Evolutionary conservation across 2,888 invertebrate genomes (phyloP).

Genomic region (Callyntrura guangdongensis): DNA sequence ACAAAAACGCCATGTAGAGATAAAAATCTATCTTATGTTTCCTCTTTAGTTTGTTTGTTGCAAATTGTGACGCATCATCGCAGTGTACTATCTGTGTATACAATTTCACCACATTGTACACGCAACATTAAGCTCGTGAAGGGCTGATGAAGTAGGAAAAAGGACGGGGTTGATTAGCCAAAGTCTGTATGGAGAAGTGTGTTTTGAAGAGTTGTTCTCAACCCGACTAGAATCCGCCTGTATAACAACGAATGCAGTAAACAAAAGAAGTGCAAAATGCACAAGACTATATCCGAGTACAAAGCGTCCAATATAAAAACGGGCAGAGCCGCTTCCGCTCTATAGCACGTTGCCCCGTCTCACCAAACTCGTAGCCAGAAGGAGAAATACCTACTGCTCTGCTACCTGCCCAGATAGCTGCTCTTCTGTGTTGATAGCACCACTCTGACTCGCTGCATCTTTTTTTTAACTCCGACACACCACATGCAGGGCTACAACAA

Average conservation of each 20-base stretch:
- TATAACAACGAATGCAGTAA: background rate
- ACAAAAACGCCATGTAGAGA: constrained; percentile 4
- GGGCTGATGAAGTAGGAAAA: constrained; percentile 58
- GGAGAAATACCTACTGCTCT: background rate
- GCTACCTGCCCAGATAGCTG: background rate
- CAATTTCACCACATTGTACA: constrained; percentile 16
- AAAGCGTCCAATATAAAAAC: constrained; percentile 26
- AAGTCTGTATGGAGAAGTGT: constrained; percentile 37
- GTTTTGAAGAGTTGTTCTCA: constrained; percentile 50
- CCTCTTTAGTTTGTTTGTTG: constrained; percentile 28
- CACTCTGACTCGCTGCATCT: background rate
- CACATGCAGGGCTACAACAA: constrained; percentile 10
- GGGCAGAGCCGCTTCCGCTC: constrained; percentile 62
- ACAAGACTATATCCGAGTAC: background rate
- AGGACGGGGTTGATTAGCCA: constrained; percentile 73
- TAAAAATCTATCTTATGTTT: constrained; percentile 40
- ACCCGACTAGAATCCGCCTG: constrained; percentile 2
- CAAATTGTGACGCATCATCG: constrained; percentile 60
- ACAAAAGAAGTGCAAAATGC: constrained; percentile 45
- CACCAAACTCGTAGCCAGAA: background rate
- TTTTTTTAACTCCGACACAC: background rate
- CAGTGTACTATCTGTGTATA: constrained; percentile 1
- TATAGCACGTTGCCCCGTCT: constrained; percentile 51
- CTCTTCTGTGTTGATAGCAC: background rate
- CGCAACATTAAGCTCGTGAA: constrained; percentile 67